Conservation (phyloP, 30 jellyfish, hydroid and myxozoan genomes). For the Haliclystus octoradiatus region DNA sequence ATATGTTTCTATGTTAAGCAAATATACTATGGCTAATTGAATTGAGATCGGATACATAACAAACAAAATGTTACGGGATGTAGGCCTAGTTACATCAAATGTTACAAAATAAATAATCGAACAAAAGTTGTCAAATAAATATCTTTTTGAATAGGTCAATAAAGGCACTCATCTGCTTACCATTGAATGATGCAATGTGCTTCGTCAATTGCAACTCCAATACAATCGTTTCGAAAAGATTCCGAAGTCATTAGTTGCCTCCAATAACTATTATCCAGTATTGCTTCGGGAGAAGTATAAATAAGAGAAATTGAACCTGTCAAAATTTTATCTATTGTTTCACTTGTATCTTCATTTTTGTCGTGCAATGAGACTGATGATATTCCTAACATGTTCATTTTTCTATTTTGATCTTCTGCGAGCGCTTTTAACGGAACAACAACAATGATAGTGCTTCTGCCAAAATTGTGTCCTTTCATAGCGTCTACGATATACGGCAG, state of each 20-base stretch:
- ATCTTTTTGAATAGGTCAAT: too few species aligned
- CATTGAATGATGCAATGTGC: slow-evolving; percentile 15
- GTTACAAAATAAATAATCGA: too few species aligned
- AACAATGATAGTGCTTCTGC: slow-evolving; percentile 3
- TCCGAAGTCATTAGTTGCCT: slow-evolving; percentile 4
- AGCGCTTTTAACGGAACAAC: slow-evolving; percentile 11
- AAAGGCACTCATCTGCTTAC: too few species aligned
- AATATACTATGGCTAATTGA: too few species aligned
- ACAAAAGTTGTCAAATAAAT: too few species aligned
- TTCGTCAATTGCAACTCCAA: slow-evolving; percentile 20
- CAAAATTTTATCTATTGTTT: slow-evolving; percentile 1
- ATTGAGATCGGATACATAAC: too few species aligned
- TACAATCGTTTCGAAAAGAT: slow-evolving; percentile 7
- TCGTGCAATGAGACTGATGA: slow-evolving; percentile 9
- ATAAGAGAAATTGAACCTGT: slow-evolving; percentile 2
- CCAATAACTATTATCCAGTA: slow-evolving; percentile 3
- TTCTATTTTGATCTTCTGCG: slow-evolving; percentile 14
- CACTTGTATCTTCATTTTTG: not conserved
- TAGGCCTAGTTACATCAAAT: too few species aligned
- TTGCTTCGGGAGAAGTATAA: slow-evolving; percentile 9
- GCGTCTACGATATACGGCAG: not conserved
- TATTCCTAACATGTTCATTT: slow-evolving; percentile 5
- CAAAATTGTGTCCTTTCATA: not conserved
- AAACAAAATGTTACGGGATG: too few species aligned
- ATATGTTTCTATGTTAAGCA: too few species aligned